Evolutionary conservation across 1,140 invertebrate species (phyloP).

Genomic region (Eurytemora carolleeae): DNA sequence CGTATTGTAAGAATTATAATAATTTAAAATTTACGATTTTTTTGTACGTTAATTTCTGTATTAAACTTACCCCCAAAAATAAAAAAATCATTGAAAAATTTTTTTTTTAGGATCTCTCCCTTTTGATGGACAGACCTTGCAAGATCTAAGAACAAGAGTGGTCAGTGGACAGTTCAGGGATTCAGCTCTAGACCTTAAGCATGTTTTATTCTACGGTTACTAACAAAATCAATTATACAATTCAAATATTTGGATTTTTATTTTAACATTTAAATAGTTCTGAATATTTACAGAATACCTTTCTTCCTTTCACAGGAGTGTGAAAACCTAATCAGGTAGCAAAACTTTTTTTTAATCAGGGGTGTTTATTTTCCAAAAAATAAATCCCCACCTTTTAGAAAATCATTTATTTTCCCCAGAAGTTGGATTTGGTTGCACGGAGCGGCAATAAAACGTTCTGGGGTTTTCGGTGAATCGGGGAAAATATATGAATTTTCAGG

Average conservation of each 20-base stretch:
- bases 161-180: conserved; percentile 63
- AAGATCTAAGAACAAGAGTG: conserved; percentile 55
- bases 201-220: neutral
- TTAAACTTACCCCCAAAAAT: neutral
- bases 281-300: conserved; percentile 14
- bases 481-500: no score
- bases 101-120: no score
- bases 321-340: conserved; percentile 56
- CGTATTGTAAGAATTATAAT: neutral
- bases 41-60: neutral
- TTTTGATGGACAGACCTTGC: conserved; percentile 68
- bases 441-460: no score
- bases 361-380: no score
- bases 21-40: conserved; percentile 19
- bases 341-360: no score
- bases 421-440: no score
- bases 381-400: no score
- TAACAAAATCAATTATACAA: neutral
- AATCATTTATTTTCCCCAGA: no score
- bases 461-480: no score
- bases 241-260: neutral
- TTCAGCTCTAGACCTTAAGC: neutral
- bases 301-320: conserved; percentile 44
- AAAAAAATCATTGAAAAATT: conserved; percentile 21
- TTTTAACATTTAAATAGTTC: neutral